Base-by-base conservation (phyloP, 2,113 vertebrate species). In the Amia ocellicauda region DNA sequence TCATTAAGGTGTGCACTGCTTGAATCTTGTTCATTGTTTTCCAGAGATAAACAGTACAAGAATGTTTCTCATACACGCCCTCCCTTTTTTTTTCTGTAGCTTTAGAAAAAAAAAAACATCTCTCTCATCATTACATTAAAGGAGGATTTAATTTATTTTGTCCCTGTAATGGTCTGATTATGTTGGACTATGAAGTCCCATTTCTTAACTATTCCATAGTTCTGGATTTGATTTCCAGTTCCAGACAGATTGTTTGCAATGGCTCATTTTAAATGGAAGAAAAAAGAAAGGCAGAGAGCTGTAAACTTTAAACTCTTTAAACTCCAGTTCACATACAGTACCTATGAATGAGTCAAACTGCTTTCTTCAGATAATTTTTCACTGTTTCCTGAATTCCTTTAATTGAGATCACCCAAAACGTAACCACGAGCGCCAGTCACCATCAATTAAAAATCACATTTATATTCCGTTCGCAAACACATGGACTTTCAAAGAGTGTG, bases 401-500 rank as follows among this genome's bases (percentile, higher is more conserved):
- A 91, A 94, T 92, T 92, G 91, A 88, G 88, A 91, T 92, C 89
- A 81, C 80, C 85, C 77, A 85, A 87, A 89, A 87, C 80, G 83
- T 86, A 88, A 88, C 89, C 87, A 88, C 81, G 80, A 88, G 73
- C 79, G 83, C 81, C 82, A 90, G 90, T 94, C 93, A 91, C 77
- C 83, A 86, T 90, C 89, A 93, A 93, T 95, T 93, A 93, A 95
- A 94, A 92, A 89, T 80, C 77, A 76, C 86, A 92, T 95, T 90
- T 88, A 81, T 94, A 91, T 91, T 88, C 83, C 73, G 45, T 72
- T 59, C 81, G 80, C 76, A 86, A 90, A 88, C 90, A 88, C 87
- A 90, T 83, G 87, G 86, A 80, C 80, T 91, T 89, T 81, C 83
- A 76, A 85, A 81, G 85, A 79, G 82, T 90, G 89, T 85, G 86